Percentiles rank a stretch among this genome's conserved stretches.
phyloP scores from a whole-genome alignment of 1,140 invertebrate species.

The Magallana ariakensis region DNA sequence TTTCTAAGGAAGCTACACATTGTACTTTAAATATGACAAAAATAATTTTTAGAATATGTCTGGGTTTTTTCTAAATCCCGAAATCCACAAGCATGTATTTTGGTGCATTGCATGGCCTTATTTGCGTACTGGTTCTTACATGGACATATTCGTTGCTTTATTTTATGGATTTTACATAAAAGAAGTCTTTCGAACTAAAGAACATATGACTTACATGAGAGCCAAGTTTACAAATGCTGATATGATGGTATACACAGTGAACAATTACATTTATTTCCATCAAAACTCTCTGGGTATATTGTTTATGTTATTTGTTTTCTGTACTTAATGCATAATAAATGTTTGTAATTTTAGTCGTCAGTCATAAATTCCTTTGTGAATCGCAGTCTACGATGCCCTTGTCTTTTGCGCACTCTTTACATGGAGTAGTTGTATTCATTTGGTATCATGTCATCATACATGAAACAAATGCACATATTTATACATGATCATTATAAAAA shows the following conservation, averaged over 20 bases:
- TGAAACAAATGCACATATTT: neutral
- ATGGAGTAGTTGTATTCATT: neutral
- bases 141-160: neutral
- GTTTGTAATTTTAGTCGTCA: conserved; percentile 2
- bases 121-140: neutral
- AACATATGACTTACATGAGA: conserved; percentile 10
- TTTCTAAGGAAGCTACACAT: neutral
- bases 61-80: neutral
- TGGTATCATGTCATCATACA: too few species aligned
- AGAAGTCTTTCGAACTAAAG: conserved; percentile 3
- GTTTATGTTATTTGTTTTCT: neutral
- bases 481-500: conserved; percentile 3
- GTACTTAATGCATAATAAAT: conserved; percentile 17
- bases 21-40: neutral
- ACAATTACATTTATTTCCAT: neutral
- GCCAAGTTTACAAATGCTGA: neutral
- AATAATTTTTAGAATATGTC: conserved; percentile 1
- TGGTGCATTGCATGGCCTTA: conserved; percentile 8
- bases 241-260: conserved; percentile 8
- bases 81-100: conserved; percentile 9
- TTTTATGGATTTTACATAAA: conserved; percentile 5
- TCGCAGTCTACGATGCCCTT: neutral
- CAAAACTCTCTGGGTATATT: conserved; percentile 10
- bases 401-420: neutral
- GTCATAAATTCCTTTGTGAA: conserved; percentile 3